These are phyloP conservation scores for Drosophila antonietae DNA, from an alignment of 2,888 invertebrate genomes.

Conservation along the genomic window DNA sequence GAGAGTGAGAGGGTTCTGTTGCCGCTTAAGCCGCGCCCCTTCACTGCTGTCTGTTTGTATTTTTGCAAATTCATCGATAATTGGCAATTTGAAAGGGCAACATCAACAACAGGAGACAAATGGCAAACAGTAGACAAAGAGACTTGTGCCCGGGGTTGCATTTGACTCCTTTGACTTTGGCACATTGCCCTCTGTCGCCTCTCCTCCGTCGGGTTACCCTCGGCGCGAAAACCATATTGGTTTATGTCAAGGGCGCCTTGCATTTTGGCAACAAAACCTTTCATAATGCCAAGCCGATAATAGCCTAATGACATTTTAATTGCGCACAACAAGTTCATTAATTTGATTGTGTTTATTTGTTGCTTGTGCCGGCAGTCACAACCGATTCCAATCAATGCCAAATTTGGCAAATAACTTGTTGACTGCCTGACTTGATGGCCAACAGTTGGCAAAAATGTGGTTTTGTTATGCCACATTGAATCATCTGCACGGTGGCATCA, in stretches of 20 bases:
- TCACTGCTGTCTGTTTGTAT: slow-evolving; percentile 64
- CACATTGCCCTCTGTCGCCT: slow-evolving; percentile 39
- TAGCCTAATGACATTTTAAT: slow-evolving; percentile 78
- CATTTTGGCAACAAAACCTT: slow-evolving; percentile 57
- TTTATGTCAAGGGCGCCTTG: slow-evolving; percentile 71
- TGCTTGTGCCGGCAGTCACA: slow-evolving; percentile 61
- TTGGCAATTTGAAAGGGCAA: slow-evolving; percentile 79
- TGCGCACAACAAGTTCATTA: slow-evolving; percentile 78
- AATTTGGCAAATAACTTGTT: slow-evolving; percentile 56
- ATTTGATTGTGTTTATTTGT: slow-evolving; percentile 57
- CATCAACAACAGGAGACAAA: slow-evolving; percentile 51
- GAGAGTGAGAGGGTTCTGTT: slow-evolving; percentile 20
- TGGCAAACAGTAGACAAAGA: slow-evolving; percentile 45
- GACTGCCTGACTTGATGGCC: slow-evolving; percentile 33
- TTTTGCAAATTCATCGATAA: slow-evolving; percentile 81
- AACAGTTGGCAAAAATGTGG: slow-evolving; percentile 46
- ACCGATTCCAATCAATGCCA: slow-evolving; percentile 70
- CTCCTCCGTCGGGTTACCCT: slow-evolving; percentile 5
- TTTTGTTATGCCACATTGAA: slow-evolving; percentile 25
- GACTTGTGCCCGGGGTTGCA: slow-evolving; percentile 54
- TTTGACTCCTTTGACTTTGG: slow-evolving; percentile 65
- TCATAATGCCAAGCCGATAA: slow-evolving; percentile 71
- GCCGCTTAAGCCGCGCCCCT: slow-evolving; percentile 71
- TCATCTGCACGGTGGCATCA: slow-evolving; percentile 73
- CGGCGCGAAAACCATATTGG: slow-evolving; percentile 25